Evolutionary conservation across 2,797 vertebrate genomes (phyloP), one percentile per base, ranked within the genome.

Genomic region (Psittacula derbiana): DNA sequence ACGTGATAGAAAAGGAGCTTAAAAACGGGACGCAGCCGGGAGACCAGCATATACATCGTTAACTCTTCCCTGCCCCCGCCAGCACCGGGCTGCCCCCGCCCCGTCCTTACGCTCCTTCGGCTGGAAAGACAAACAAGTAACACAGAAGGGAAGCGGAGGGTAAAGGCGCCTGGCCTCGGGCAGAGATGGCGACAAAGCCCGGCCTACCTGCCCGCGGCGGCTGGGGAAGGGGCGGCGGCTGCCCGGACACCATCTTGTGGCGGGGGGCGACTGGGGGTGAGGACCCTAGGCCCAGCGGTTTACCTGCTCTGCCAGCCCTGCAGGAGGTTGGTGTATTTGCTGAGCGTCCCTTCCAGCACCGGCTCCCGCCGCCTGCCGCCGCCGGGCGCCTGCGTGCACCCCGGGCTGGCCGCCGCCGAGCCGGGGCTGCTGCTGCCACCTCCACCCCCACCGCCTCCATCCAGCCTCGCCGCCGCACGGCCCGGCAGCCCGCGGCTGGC

Each of bases 251-350:
- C 92, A 95, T 96, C 86, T 96, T 96, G 86, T 33, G 53, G 53
- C 31, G 20, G 53, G 80, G 95, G 93, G 86, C 58, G 64, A 71
- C 62, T 12, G 43, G 80, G 86, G 92, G 50, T 13, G 80, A 65
- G 72, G 33, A 36, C n/a, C n/a, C n/a, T 16, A 33, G 50, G 65
- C 60, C 33, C 62, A 49, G 66, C 70, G 36, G 67, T 84, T 97
- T 98, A 99, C 99, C 99, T 99, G 99, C 99, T 99, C 98, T 99
- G 99, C 99, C 99, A 99, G 96, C 99, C 99, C 96, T 99, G 99
- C 78, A 99, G 97, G 89, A 99, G 98, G 98, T 99, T 99, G 95
- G 99, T 99, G 98, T 99, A 99, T 98, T 99, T 99, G 98, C 99
- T 99, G 92, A 99, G 98, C 84, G 98, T 97, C 96, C 99, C 99